Base-by-base conservation (phyloP, 2,888 invertebrate species). In the Agonopterix arenella region DNA sequence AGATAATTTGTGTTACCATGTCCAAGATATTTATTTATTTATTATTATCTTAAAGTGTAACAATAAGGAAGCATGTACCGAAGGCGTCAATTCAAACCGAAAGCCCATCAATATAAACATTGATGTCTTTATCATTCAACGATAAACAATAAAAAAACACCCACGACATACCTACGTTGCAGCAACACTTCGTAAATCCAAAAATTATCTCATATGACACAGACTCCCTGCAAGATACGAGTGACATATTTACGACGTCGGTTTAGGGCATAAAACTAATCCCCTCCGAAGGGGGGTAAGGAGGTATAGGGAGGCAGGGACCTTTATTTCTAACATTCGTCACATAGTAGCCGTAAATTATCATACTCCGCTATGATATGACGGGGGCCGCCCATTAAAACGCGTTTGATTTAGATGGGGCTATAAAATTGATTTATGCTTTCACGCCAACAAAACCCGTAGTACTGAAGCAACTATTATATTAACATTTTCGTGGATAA, bases 391-490 rank as follows among this genome's bases (percentile, higher is more conserved):
- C 86, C 90, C 90, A 90, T 90, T 90, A 90, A 90, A 90, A 90
- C 86, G 84, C 88, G 89, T 89, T 89, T 90, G 90, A 90, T 90
- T 90, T 90, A 90, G 90, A 89, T 89, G 86, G 88, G 89, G 84
- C 90, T 83, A 90, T 90, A 90, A 90, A 90, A 89, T 89, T 90
- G 89, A 90, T 90, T 90, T 90, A 90, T 89, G 89, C 82, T 70
- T 85, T 89, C 88, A 86, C 89, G 89, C 89, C 84, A 89, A 88
- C 89, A 88, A 88, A 86, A 84, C 84, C 86, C 86, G 84, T 85
- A 80, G 82, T 78, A 85, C 86, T 84, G 86, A 85, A 84, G 84
- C 84, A 88, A 89, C 89, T 89, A 89, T 89, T 85, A 88, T 86
- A 88, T 88, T 89, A 89, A 88, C 89, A 89, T 89, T 89, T 89